Conservation (phyloP, 2,888 invertebrate species). For the Coecobrya sp. region DNA sequence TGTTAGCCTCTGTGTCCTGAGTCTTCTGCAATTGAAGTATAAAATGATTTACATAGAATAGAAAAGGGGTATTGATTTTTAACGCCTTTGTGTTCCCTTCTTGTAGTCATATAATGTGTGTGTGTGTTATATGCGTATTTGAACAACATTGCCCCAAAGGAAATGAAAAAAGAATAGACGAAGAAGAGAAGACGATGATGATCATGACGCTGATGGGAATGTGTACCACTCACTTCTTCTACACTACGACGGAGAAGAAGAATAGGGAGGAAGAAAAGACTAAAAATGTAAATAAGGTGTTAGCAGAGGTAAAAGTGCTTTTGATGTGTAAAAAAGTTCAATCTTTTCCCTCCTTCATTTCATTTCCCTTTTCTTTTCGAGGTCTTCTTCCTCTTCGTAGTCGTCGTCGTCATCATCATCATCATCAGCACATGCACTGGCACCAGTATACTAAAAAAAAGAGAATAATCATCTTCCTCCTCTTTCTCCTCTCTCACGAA, state of each 20-base stretch:
- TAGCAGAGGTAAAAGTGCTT: conserved; percentile 69
- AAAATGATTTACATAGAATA: conserved; percentile 75
- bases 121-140: too few species aligned
- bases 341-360: conserved; percentile 43
- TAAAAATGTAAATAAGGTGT: conserved; percentile 79
- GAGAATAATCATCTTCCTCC: background rate
- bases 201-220: background rate
- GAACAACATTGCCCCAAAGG: conserved; percentile 48
- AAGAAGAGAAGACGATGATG: background rate
- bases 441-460: too few species aligned
- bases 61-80: conserved; percentile 68
- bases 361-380: conserved; percentile 1
- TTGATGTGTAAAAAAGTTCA: conserved; percentile 69
- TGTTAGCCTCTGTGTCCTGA: conserved; percentile 1
- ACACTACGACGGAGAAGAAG: background rate
- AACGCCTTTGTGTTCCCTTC: conserved; percentile 66
- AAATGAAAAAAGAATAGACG: conserved; percentile 16
- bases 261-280: conserved; percentile 47
- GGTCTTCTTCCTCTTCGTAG: conserved; percentile 7
- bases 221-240: background rate
- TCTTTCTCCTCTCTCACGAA: background rate
- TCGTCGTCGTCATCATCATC: background rate
- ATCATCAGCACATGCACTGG: background rate
- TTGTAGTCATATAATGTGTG: conserved; percentile 6
- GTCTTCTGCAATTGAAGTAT: conserved; percentile 72